phyloP scores from a whole-genome alignment of 2,888 invertebrate species.

The Drosophila lutescens region DNA sequence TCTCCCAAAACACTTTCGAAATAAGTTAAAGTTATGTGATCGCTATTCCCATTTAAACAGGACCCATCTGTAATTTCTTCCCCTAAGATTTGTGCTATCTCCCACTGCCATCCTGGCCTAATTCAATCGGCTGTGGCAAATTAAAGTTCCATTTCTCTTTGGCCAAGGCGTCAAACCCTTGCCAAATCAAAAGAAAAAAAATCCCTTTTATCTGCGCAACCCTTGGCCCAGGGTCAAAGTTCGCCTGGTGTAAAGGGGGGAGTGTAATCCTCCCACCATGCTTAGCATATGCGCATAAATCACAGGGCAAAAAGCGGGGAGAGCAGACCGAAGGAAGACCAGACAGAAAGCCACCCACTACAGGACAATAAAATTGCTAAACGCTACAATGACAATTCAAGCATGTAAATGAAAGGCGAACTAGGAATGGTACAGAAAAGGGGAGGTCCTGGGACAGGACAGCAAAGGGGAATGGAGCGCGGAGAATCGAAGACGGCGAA shows the following conservation, averaged over 20 bases:
- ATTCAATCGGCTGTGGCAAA: slow-evolving; percentile 79
- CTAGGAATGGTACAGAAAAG: slow-evolving; percentile 26
- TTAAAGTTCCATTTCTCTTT: slow-evolving; percentile 69
- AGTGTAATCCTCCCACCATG: slow-evolving; percentile 13
- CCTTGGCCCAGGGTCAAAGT: slow-evolving; percentile 72
- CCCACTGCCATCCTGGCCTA: slow-evolving; percentile 54
- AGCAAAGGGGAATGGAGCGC: slow-evolving; percentile 40
- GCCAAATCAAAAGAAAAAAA: slow-evolving; percentile 40
- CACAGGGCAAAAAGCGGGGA: slow-evolving; percentile 54
- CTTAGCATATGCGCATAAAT: slow-evolving; percentile 80
- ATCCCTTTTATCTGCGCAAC: slow-evolving; percentile 36
- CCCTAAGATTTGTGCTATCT: slow-evolving; percentile 1
- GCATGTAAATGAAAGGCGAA: slow-evolving; percentile 78
- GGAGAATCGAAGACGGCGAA: slow-evolving; percentile 15
- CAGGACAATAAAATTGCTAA: slow-evolving; percentile 80
- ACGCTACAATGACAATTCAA: slow-evolving; percentile 78
- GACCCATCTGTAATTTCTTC: slow-evolving; percentile 1
- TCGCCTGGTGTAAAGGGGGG: slow-evolving; percentile 14
- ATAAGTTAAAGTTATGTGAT: background rate
- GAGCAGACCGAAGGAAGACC: slow-evolving; percentile 33
- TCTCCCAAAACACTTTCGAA: background rate
- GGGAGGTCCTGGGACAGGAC: slow-evolving; percentile 23
- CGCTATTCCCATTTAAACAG: background rate
- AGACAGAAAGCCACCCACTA: slow-evolving; percentile 38
- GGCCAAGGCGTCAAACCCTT: slow-evolving; percentile 61